These are phyloP conservation scores for Hylia prasina DNA, from an alignment of 2,113 vertebrate species.

Conservation along the genomic window DNA sequence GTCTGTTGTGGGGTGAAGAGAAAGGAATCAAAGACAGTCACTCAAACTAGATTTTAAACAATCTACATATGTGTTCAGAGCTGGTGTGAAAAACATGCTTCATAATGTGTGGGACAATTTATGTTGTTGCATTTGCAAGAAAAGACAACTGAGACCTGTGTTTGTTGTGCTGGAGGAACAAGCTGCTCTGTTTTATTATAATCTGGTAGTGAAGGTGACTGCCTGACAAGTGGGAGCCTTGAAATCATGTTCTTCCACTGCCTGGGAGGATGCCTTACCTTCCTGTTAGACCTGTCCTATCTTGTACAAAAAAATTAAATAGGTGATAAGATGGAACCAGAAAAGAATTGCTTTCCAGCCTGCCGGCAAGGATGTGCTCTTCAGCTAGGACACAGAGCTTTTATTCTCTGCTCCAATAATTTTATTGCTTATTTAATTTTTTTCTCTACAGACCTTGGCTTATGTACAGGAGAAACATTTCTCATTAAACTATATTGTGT, in stretches of 20 bases:
- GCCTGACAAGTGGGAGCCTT: neutral
- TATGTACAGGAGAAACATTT: neutral
- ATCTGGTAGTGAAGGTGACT: neutral
- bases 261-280: neutral
- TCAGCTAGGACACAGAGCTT: neutral
- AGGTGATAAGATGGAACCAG: neutral
- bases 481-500: neutral
- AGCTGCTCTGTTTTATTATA: neutral
- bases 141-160: neutral
- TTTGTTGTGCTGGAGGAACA: rapidly evolving
- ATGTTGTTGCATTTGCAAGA: neutral
- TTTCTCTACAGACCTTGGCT: neutral
- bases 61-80: neutral
- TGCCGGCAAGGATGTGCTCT: neutral
- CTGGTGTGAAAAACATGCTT: neutral
- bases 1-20: neutral
- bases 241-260: neutral
- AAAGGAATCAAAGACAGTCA: neutral
- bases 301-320: neutral
- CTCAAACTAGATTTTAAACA: neutral
- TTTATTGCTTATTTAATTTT: neutral
- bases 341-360: neutral
- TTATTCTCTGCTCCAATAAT: neutral
- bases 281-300: neutral
- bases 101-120: rapidly evolving